Base-by-base conservation (phyloP, 2,113 vertebrate genomes). In the Shinisaurus crocodilurus region DNA sequence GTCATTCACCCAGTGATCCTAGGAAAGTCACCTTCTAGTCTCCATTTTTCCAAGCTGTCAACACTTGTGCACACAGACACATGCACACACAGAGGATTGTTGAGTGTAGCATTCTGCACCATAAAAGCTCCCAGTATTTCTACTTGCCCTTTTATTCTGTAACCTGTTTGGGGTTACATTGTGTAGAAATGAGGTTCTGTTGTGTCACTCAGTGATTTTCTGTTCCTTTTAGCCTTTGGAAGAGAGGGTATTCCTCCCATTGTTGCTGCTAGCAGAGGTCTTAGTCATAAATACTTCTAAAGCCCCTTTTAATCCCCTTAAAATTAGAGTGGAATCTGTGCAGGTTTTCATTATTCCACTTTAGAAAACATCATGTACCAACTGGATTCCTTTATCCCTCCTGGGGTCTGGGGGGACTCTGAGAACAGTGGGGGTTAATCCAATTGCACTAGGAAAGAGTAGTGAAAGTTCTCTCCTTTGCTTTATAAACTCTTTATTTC, bases 241-340 rank as follows among this genome's bases (percentile, higher is more conserved):
- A 95, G 88, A 0, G 0, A 85, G 90, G 94, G 90, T 95, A 95
- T 94, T 95, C 94, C 40, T 88, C 70, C 75, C 18, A 15, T 72
- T 40, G 48, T 85, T 75, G 54, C 75, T 40, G 67, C 63, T 85
- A 88, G 82, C 72, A 70, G 76, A 48, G 86, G 60, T 88, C 48
- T 88, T 88, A 85, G 87, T 85, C 67, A 88, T 86, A 74, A 88
- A 85, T 80, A 63, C 93, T 94, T 91, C 85, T 93, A 95, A 96
- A 94, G 92, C 95, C 95, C 85, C 87, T 94, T 95, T 96, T 96
- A 96, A 96, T 96, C 93, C 93, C 92, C 88, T 84, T 91, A 96
- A 95, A 96, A 93, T 91, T 89, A 65, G 92, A 94, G 90, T 92
- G 92, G 94, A 90, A 95, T 95, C 95, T 95, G 91, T 93, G 88